Evolutionary conservation across 2,113 vertebrate genomes (phyloP).

Genomic region (Oceanodroma tethys): DNA sequence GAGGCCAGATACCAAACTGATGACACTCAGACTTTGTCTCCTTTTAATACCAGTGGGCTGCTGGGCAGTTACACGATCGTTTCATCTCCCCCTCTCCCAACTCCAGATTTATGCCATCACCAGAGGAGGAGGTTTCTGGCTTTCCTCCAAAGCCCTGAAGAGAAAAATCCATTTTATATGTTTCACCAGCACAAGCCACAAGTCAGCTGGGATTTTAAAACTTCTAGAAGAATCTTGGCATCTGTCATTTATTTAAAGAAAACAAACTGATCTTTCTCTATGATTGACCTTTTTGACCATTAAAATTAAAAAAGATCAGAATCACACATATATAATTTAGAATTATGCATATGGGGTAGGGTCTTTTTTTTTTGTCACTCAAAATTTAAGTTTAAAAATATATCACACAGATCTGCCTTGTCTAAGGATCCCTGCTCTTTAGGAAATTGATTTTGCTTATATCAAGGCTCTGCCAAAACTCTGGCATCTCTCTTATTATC

Average conservation of each 20-base stretch:
- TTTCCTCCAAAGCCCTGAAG: neutral
- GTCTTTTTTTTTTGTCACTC: neutral
- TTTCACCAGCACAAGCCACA: neutral
- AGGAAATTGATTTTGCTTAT: neutral
- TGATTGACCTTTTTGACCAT: neutral
- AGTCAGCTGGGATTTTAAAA: constrained; percentile 24
- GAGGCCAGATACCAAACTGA: constrained; percentile 19
- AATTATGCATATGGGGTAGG: neutral
- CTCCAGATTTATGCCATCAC: neutral
- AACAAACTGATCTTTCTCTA: neutral
- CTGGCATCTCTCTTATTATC: neutral
- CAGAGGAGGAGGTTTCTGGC: constrained; percentile 5
- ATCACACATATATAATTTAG: neutral
- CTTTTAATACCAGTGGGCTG: neutral
- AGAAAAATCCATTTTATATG: neutral
- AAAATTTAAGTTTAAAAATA: neutral
- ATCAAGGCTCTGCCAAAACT: neutral
- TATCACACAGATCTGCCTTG: neutral
- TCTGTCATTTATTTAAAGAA: neutral
- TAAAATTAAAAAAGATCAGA: neutral
- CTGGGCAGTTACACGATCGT: neutral
- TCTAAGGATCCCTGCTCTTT: neutral
- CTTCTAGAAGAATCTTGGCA: neutral
- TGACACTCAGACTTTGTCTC: neutral
- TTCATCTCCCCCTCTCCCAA: neutral